These are phyloP conservation scores for Smutsia temminckii DNA, from an alignment of 2,797 vertebrate species.

Conservation along the genomic window DNA sequence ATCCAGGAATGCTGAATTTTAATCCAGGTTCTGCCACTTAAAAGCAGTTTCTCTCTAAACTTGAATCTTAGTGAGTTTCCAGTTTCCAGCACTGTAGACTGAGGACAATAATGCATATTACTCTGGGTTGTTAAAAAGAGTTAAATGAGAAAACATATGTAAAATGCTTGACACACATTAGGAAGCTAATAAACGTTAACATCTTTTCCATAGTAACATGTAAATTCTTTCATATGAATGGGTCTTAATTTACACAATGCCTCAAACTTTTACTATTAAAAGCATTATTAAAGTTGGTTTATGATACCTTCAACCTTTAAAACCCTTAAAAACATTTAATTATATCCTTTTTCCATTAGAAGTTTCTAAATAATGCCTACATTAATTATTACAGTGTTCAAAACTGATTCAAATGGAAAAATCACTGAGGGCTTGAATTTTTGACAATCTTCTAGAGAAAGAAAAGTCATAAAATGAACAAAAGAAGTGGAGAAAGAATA, in stretches of 20 bases:
- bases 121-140: background rate
- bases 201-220: background rate
- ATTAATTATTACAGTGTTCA: background rate
- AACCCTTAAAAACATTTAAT: constrained; percentile 5
- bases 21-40: constrained; percentile 6
- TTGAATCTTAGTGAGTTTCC: constrained; percentile 30
- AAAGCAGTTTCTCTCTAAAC: constrained; percentile 21
- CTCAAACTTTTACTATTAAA: constrained; percentile 35
- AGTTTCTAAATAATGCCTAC: background rate
- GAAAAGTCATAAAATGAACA: background rate
- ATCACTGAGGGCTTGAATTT: background rate
- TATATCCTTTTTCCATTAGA: background rate
- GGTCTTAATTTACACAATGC: background rate
- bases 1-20: background rate
- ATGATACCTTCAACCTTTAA: constrained; percentile 20
- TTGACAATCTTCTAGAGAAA: background rate
- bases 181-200: background rate
- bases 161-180: background rate
- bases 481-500: background rate
- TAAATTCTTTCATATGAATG: background rate
- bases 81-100: background rate
- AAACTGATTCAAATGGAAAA: background rate
- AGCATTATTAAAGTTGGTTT: background rate
- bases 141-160: background rate
- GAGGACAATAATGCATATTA: background rate